A percentile compares a stretch with the other conserved stretches of the same genome.
These are phyloP conservation scores for Mormyrops boulengeri DNA, from an alignment of 2,797 vertebrate species.

Conservation along the genomic window DNA sequence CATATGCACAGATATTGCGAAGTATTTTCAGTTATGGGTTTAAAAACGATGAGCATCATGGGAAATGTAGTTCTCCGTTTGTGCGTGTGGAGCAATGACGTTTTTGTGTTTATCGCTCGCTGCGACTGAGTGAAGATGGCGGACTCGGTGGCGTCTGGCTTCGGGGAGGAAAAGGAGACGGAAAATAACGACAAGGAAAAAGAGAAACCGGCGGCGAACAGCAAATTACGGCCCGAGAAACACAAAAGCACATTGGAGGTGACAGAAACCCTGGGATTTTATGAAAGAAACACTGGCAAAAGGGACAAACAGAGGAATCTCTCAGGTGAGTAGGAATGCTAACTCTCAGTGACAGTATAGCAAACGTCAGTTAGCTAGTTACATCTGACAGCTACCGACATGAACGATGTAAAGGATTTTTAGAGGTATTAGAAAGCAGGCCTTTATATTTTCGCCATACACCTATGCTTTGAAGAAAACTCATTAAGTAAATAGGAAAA, in stretches of 20 bases:
- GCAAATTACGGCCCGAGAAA: constrained; percentile 25
- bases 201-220: constrained; percentile 34
- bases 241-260: constrained; percentile 48
- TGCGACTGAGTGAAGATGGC: constrained; percentile 62
- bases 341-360: constrained; percentile 1
- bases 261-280: constrained; percentile 74
- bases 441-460: background rate
- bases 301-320: constrained; percentile 64
- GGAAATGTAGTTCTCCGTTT: constrained; percentile 26
- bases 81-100: background rate
- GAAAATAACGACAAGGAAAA: constrained; percentile 57
- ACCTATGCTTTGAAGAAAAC: background rate
- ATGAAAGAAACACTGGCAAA: constrained; percentile 65
- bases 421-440: background rate
- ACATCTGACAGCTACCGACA: background rate
- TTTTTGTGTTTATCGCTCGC: constrained; percentile 37
- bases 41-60: constrained; percentile 15
- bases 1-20: background rate
- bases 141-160: constrained; percentile 59
- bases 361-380: background rate
- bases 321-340: constrained; percentile 73
- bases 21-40: background rate
- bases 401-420: background rate
- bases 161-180: constrained; percentile 60
- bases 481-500: background rate